Evolutionary conservation across 2,888 invertebrate species (phyloP).

Genomic region (Melangyna quadrimaculata): DNA sequence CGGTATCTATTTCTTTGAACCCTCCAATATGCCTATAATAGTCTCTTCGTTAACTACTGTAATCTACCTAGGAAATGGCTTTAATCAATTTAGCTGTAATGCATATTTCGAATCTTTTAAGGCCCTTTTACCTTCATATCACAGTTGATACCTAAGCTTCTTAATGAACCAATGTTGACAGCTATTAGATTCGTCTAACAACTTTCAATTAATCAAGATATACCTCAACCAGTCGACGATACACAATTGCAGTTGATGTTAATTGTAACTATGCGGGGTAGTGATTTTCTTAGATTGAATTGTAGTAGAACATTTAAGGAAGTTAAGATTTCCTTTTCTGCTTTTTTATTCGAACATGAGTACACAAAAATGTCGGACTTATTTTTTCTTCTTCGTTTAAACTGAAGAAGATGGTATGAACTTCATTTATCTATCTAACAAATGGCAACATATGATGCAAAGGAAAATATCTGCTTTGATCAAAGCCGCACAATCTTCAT

Average conservation of each 20-base stretch:
- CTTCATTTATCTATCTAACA: background rate
- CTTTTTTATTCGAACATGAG: constrained; percentile 29
- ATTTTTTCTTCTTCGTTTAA: background rate
- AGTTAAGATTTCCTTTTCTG: background rate
- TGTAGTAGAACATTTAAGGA: constrained; percentile 20
- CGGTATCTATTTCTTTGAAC: background rate
- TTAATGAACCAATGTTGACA: constrained; percentile 22
- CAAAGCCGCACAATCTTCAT: constrained; percentile 29
- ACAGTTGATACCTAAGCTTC: constrained; percentile 13
- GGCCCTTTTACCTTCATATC: background rate
- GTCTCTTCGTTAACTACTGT: background rate
- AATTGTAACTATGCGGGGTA: background rate
- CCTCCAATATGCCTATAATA: background rate
- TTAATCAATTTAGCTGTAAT: background rate
- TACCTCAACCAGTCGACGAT: background rate
- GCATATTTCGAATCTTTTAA: background rate
- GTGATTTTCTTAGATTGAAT: background rate
- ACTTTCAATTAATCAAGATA: constrained; percentile 31
- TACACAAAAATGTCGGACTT: constrained; percentile 16
- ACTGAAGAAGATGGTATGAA: background rate
- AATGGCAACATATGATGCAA: constrained; percentile 27
- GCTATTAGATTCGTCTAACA: constrained; percentile 30
- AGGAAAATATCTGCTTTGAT: constrained; percentile 17
- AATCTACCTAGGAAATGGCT: constrained; percentile 26
- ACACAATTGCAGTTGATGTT: background rate